Evolutionary conservation across 2,113 vertebrate genomes (phyloP).

Genomic region (Paradisaea rubra): DNA sequence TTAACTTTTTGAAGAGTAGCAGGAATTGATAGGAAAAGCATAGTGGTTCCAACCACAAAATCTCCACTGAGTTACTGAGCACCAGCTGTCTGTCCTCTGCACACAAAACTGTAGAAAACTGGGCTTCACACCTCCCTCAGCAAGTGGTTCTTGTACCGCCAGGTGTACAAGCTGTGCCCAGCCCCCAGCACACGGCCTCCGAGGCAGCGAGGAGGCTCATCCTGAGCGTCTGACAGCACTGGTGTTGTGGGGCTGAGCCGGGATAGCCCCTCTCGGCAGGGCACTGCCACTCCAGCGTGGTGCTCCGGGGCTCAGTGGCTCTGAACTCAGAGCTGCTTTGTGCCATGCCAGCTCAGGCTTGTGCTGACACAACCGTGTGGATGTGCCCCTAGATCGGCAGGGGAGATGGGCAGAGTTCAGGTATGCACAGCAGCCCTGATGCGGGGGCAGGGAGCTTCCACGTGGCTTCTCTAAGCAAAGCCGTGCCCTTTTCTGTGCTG

Average conservation of each 20-base stretch:
- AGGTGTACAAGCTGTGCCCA: background rate
- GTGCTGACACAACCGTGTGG: rapidly evolving
- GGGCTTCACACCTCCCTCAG: background rate
- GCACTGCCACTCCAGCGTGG: rapidly evolving
- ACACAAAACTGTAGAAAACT: background rate
- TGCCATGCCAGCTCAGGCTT: rapidly evolving
- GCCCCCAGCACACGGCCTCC: rapidly evolving
- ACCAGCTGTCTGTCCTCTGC: background rate
- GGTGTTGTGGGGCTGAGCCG: rapidly evolving
- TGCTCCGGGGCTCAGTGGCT: background rate
- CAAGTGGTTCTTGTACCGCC: background rate
- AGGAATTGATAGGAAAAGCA: background rate
- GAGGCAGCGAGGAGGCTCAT: rapidly evolving
- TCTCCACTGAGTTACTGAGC: background rate
- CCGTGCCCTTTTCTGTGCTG: rapidly evolving
- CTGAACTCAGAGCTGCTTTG: background rate
- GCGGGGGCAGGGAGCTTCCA: rapidly evolving
- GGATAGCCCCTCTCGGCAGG: background rate
- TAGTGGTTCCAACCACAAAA: background rate
- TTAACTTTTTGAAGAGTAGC: background rate
- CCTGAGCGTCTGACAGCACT: rapidly evolving
- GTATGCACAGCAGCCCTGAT: rapidly evolving
- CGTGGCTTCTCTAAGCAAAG: background rate
- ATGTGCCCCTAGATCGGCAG: rapidly evolving
- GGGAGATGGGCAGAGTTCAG: background rate